phyloP scores from a whole-genome alignment of 2,113 vertebrate species.

The Chinchilla lanigera region DNA sequence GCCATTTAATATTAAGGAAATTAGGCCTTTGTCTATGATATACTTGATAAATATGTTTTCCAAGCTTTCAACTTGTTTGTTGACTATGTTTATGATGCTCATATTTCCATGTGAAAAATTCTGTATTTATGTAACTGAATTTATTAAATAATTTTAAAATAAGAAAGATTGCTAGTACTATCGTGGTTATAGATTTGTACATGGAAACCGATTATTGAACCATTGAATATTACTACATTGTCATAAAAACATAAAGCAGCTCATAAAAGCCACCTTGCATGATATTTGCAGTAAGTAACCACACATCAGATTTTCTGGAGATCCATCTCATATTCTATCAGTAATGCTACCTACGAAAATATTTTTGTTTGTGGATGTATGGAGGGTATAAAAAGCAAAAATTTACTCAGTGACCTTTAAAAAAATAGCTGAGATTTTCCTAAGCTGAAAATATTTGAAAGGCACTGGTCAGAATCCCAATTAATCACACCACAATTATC shows the following conservation, averaged over 20 bases:
- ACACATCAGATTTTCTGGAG: not conserved
- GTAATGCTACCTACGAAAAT: not conserved
- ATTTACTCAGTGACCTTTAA: not conserved
- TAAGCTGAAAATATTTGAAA: slow-evolving; percentile 5
- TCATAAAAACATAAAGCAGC: not conserved
- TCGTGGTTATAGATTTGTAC: not conserved
- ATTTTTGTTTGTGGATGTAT: not conserved
- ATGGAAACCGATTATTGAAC: not conserved
- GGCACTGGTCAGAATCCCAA: not conserved
- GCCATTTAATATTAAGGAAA: not conserved
- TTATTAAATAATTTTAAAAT: not conserved
- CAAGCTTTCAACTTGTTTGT: not conserved
- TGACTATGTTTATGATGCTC: not conserved
- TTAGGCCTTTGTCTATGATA: not conserved
- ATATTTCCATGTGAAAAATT: not conserved
- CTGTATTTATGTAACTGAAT: slow-evolving; percentile 13
- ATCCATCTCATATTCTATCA: not conserved
- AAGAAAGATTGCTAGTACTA: not conserved
- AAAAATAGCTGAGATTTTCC: not conserved
- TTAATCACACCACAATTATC: not conserved
- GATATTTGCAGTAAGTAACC: not conserved
- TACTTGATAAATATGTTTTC: not conserved
- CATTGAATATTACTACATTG: not conserved
- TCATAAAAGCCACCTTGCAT: not conserved
- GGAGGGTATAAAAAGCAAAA: not conserved